Conservation (phyloP, 2,113 vertebrate species). For the Nesogale talazaci region DNA sequence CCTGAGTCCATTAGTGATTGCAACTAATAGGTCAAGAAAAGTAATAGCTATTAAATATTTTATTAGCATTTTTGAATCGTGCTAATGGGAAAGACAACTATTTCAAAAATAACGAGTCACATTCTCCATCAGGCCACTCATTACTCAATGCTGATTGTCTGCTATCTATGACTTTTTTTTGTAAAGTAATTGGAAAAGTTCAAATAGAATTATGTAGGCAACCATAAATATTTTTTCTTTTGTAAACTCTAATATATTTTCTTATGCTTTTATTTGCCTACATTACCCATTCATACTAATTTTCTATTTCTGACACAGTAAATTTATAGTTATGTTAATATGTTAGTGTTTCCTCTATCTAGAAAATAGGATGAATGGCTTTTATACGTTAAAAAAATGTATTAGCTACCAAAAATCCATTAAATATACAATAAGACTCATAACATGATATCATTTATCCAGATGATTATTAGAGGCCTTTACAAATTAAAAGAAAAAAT, state of each 20-base stretch:
- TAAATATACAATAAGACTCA: slow-evolving; percentile 24
- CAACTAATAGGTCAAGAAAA: slow-evolving; percentile 93
- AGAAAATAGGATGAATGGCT: slow-evolving; percentile 42
- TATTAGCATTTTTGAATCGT: slow-evolving; percentile 92
- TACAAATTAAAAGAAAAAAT: slow-evolving; percentile 59
- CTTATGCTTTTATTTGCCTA: background rate
- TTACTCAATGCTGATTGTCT: slow-evolving; percentile 35
- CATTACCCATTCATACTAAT: background rate
- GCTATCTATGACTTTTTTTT: slow-evolving; percentile 32
- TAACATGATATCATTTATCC: slow-evolving; percentile 32
- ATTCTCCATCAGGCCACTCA: slow-evolving; percentile 48
- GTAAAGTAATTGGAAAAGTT: background rate
- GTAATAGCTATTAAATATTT: slow-evolving; percentile 94
- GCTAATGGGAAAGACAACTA: slow-evolving; percentile 88
- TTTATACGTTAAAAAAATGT: slow-evolving; percentile 32
- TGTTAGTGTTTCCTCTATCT: slow-evolving; percentile 40
- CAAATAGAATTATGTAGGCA: background rate
- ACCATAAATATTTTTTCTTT: background rate
- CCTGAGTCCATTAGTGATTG: slow-evolving; percentile 92
- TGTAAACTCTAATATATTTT: background rate
- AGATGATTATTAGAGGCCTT: slow-evolving; percentile 43
- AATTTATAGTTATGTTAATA: slow-evolving; percentile 42
- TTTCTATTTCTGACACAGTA: background rate
- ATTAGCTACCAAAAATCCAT: slow-evolving; percentile 20
- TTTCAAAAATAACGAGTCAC: slow-evolving; percentile 66